These are phyloP conservation scores for Endomychus coccineus DNA, from an alignment of 2,888 invertebrate species.

Conservation along the genomic window DNA sequence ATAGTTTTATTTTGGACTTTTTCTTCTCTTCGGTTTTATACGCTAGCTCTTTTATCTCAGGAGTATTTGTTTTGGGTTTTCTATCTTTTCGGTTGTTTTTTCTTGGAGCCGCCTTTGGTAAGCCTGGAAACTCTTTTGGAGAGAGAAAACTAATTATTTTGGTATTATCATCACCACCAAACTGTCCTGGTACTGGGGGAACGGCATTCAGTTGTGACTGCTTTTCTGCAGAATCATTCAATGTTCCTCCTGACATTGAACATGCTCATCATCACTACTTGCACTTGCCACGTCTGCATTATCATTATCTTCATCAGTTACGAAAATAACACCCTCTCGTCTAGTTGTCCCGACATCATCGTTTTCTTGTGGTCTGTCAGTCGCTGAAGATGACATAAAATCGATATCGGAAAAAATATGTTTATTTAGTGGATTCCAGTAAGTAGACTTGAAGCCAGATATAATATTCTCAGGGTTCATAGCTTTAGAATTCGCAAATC, in stretches of 20 bases:
- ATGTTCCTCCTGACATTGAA: not conserved
- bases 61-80: too few species aligned
- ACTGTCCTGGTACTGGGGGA: not conserved
- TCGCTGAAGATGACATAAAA: slow-evolving; percentile 8
- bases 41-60: too few species aligned
- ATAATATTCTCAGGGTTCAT: slow-evolving; percentile 14
- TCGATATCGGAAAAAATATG: slow-evolving; percentile 9
- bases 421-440: slow-evolving; percentile 3
- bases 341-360: not conserved
- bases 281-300: not conserved
- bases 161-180: not conserved
- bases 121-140: too few species aligned
- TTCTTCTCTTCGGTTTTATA: too few species aligned
- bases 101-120: too few species aligned
- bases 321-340: not conserved
- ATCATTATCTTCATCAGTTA: not conserved
- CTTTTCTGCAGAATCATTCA: too few species aligned
- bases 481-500: slow-evolving; percentile 7
- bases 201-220: not conserved
- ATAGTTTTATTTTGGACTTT: not conserved
- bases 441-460: slow-evolving; percentile 10
- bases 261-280: not conserved
- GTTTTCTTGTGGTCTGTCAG: not conserved
- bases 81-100: too few species aligned
- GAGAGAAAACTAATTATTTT: not conserved